Evolutionary conservation across 1,140 invertebrate species (phyloP).

Genomic region (Paraescarpia echinospica): DNA sequence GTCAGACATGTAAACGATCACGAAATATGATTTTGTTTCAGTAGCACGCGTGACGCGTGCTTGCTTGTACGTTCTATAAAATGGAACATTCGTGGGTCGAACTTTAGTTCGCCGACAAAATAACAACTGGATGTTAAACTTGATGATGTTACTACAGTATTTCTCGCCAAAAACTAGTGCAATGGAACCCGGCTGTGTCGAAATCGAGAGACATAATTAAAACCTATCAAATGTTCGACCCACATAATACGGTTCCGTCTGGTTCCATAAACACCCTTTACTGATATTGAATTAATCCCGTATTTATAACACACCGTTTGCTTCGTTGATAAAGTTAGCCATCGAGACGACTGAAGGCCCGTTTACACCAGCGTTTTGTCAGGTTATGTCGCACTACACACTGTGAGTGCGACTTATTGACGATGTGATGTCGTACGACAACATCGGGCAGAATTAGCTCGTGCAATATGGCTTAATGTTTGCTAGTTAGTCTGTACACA

Average conservation of each 20-base stretch:
- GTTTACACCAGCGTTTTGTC: too few relatives aligned
- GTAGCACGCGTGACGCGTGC: neutral
- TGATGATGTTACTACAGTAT: neutral
- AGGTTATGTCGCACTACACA: too few relatives aligned
- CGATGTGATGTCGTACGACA: too few relatives aligned
- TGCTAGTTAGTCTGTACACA: neutral
- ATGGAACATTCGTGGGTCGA: neutral
- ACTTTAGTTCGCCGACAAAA: neutral
- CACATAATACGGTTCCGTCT: too few relatives aligned
- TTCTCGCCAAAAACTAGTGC: neutral
- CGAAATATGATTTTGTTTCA: neutral
- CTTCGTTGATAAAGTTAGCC: neutral
- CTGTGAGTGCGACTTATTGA: too few relatives aligned
- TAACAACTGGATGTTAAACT: neutral
- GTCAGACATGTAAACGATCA: neutral
- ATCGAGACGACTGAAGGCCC: neutral
- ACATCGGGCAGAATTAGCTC: too few relatives aligned
- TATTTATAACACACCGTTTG: neutral
- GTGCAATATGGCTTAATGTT: too few relatives aligned
- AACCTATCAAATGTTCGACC: too few relatives aligned
- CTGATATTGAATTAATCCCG: neutral
- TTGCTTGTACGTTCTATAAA: too few relatives aligned
- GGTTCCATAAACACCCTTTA: neutral
- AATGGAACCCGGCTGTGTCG: neutral
- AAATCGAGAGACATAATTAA: neutral